A percentile compares a stretch with the other conserved stretches of the same genome.
Evolutionary conservation across 2,797 vertebrate species (phyloP).

Genomic region (Micropoecilia bifurca): DNA sequence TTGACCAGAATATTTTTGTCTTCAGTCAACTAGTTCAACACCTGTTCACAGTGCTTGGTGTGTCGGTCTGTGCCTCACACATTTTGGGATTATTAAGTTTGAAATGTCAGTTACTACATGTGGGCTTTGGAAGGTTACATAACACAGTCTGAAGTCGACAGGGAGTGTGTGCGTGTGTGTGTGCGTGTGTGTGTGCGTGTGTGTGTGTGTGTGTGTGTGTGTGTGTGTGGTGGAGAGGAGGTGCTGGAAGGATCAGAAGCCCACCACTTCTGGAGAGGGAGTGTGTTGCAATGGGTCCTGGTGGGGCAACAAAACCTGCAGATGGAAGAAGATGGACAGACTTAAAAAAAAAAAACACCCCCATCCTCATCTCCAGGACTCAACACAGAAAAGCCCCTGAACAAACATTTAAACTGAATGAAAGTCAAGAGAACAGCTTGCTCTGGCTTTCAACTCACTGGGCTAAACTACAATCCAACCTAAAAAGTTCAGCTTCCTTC

Average conservation of each 20-base stretch:
- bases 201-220: no score
- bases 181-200: no score
- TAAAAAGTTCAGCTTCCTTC: not conserved
- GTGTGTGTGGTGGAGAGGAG: not conserved
- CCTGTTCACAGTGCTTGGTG: not conserved
- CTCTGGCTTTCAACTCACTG: not conserved
- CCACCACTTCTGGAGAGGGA: not conserved
- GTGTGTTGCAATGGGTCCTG: not conserved
- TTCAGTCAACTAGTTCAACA: not conserved
- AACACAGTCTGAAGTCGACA: not conserved
- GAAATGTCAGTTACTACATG: not conserved
- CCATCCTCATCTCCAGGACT: no score
- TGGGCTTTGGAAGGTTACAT: not conserved
- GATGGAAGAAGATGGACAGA: slow-evolving; percentile 2
- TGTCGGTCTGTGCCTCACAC: not conserved
- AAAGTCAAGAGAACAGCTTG: not conserved
- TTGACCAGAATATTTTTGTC: not conserved
- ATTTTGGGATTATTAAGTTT: not conserved
- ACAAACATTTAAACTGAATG: not conserved
- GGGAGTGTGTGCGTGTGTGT: not conserved
- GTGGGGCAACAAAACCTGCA: not conserved
- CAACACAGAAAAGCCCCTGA: not conserved
- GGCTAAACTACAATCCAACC: not conserved
- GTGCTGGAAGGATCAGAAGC: not conserved
- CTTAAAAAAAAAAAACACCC: not conserved